phyloP scores from a whole-genome alignment of 2,888 invertebrate species.

The Sarcophaga rosellei region DNA sequence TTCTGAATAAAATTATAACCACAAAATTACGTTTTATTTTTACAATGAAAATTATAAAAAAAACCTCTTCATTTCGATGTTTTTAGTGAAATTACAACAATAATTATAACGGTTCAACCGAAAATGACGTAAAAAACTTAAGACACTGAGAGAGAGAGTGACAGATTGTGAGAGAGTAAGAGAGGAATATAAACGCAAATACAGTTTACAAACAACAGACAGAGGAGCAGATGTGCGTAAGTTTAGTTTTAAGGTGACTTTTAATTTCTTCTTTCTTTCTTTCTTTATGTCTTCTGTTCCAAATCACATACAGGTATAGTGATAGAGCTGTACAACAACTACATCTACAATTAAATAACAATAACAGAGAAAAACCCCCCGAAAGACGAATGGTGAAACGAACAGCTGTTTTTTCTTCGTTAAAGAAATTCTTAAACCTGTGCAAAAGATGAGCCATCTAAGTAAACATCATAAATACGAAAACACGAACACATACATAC shows the following conservation, averaged over 20 bases:
- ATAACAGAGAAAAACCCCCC: neutral
- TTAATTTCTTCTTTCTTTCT: too few species aligned
- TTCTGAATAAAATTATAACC: neutral
- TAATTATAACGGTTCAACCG: neutral
- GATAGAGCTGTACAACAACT: neutral
- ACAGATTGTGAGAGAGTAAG: neutral
- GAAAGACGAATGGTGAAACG: neutral
- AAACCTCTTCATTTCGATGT: neutral
- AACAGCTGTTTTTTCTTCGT: neutral
- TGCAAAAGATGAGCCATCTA: neutral
- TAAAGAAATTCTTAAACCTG: neutral
- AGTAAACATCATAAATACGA: neutral
- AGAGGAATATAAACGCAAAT: neutral
- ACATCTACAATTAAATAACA: neutral
- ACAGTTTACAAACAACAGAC: neutral
- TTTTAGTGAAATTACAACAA: neutral
- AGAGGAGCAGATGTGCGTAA: neutral
- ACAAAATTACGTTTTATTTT: neutral
- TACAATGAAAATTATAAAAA: neutral
- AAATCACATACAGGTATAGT: neutral
- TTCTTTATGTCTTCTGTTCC: neutral
- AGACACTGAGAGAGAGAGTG: too few species aligned
- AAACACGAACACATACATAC: neutral
- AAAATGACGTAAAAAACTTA: too few species aligned
- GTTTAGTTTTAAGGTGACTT: neutral